Percentiles rank a stretch among this genome's conserved stretches.
These are phyloP conservation scores for Polydrusus tereticollis DNA, from an alignment of 2,888 invertebrate genomes.

Conservation along the genomic window DNA sequence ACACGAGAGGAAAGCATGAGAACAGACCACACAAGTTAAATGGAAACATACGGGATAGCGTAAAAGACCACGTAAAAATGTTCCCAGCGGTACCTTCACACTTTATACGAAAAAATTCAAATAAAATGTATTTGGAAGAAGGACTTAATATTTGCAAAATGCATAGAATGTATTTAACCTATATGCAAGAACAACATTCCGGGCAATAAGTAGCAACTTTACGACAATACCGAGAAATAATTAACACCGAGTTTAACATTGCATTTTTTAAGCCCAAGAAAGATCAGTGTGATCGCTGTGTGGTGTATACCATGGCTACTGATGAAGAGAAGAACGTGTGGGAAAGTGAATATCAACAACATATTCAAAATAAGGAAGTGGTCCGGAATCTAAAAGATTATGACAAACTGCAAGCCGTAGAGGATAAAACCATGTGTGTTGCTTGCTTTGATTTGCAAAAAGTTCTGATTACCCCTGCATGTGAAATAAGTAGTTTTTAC, in stretches of 20 bases:
- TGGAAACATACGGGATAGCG: slow-evolving; percentile 1
- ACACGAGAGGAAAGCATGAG: slow-evolving; percentile 15
- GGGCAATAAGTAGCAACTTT: not conserved
- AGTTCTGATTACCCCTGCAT: too few species aligned
- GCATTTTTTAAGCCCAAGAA: too few species aligned
- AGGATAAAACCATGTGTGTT: too few species aligned
- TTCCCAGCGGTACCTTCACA: slow-evolving; percentile 20
- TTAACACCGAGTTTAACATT: too few species aligned
- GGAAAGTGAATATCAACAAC: too few species aligned
- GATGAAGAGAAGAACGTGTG: slow-evolving; percentile 13
- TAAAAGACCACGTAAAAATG: slow-evolving; percentile 20
- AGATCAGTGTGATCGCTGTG: too few species aligned
- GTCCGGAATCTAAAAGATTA: too few species aligned
- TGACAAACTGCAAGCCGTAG: too few species aligned
- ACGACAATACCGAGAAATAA: too few species aligned
- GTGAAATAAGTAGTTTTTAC: too few species aligned
- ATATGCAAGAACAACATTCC: slow-evolving; percentile 10
- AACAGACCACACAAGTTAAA: slow-evolving; percentile 20
- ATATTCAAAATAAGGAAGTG: too few species aligned
- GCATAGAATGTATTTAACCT: slow-evolving; percentile 14
- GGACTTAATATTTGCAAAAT: slow-evolving; percentile 27
- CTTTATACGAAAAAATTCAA: slow-evolving; percentile 10
- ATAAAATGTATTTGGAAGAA: slow-evolving; percentile 17
- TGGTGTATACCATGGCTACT: slow-evolving; percentile 11
- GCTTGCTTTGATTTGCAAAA: too few species aligned